These are phyloP conservation scores for Champsocephalus esox DNA, from an alignment of 2,797 vertebrate genomes.

Conservation along the genomic window DNA sequence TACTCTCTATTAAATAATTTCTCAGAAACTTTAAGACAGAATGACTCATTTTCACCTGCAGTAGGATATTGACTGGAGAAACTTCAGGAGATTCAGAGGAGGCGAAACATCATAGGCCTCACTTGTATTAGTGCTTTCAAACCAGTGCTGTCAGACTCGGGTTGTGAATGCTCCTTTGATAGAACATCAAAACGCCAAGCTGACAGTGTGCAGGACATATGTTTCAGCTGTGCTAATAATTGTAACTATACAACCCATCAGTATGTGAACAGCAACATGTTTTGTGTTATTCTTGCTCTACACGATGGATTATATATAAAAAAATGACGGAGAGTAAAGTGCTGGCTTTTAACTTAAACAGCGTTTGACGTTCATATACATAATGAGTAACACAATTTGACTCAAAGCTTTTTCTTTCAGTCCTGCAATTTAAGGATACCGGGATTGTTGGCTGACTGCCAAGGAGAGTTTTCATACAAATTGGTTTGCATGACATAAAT, in stretches of 20 bases:
- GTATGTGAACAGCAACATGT: neutral
- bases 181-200: constrained; percentile 33
- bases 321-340: constrained; percentile 3
- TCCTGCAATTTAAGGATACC: neutral
- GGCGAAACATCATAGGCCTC: neutral
- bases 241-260: neutral
- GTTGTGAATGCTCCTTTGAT: constrained; percentile 33
- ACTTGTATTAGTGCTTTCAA: neutral
- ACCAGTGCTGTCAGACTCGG: constrained; percentile 5
- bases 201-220: constrained; percentile 30
- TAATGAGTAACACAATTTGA: neutral
- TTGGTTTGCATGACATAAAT: neutral
- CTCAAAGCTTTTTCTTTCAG: neutral
- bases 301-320: neutral
- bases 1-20: neutral
- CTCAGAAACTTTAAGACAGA: neutral
- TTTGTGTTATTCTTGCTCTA: neutral
- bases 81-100: constrained; percentile 20
- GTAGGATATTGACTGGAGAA: neutral
- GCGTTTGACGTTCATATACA: neutral
- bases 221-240: constrained; percentile 9
- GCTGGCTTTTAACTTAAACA: neutral
- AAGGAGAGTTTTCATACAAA: neutral
- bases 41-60: constrained; percentile 3
- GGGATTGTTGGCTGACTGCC: neutral